Evolutionary conservation across 2,888 invertebrate genomes (phyloP), one percentile per base, ranked within the genome.

Genomic region (Drosophila suboccidentalis): DNA sequence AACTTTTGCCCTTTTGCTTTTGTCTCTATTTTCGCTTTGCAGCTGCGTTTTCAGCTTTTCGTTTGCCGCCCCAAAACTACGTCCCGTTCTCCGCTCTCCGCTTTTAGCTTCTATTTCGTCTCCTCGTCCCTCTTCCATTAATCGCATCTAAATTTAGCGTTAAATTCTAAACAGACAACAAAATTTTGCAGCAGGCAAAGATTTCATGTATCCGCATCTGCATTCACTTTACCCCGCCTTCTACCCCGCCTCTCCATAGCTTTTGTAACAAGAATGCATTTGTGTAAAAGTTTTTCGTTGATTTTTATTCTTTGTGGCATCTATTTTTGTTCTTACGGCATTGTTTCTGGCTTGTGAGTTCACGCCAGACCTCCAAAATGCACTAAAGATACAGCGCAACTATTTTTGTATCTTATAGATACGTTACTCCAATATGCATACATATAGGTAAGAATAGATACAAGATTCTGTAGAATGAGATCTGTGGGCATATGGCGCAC

Each of bases 91-190:
- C 17, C 17, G 17, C 32, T 11, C 15, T 15, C 15, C n/a, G 2
- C 29, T n/a, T 3, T 17, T n/a, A 10, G 10, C n/a, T 17, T 15
- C 15, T 32, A 32, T 6, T 10, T 50, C 17, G 8, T 15, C 8
- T 17, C 9, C 11, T 9, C 5, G 13, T 17, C 57, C 41, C 19
- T 15, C 44, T 47, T 8, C 43, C 13, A 29, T 13, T 29, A 41
- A 44, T n/a, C 41, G 66, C 47, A 59, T 80, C 83, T 82, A 84
- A 80, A 87, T 87, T 87, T 87, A 87, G 73, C 75, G 82, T 87
- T 76, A 49, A 86, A 77, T 84, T 83, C 83, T 84, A 86, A 84
- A 86, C 88, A 87, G 73, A 75, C 75, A 67, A 81, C 71, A 79
- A 77, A 58, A 77, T 79, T 72, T 82, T 80, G 75, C 88, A 84